phyloP scores from a whole-genome alignment of 2,888 invertebrate species.

The Ellobium chinense region DNA sequence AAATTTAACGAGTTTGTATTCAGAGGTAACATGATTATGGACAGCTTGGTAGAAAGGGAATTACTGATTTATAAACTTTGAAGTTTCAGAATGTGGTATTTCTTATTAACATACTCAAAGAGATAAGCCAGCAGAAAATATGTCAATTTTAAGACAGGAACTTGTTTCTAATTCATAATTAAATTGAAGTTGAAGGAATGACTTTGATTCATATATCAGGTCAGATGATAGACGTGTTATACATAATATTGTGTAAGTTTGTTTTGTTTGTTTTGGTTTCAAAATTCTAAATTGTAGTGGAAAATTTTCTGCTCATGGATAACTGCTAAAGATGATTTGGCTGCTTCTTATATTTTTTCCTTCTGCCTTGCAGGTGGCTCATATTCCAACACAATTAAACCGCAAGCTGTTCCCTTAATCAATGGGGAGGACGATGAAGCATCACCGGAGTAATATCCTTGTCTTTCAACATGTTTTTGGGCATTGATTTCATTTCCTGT shows the following conservation, averaged over 20 bases:
- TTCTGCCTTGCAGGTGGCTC: constrained; percentile 26
- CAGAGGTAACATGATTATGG: too few species aligned
- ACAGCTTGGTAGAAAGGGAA: too few species aligned
- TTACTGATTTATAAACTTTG: too few species aligned
- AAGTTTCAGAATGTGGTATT: too few species aligned
- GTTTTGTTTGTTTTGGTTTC: not conserved
- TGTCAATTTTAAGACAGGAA: too few species aligned
- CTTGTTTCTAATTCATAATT: too few species aligned
- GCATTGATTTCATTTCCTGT: not conserved
- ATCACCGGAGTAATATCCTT: constrained; percentile 8
- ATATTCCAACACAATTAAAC: constrained; percentile 36
- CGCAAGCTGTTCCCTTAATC: constrained; percentile 46
- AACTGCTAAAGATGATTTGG: not conserved
- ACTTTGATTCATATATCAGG: too few species aligned
- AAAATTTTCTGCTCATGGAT: not conserved
- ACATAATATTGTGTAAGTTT: not conserved
- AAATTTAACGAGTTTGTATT: too few species aligned
- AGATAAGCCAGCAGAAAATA: too few species aligned
- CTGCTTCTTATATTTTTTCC: not conserved
- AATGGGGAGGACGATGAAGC: constrained; percentile 21
- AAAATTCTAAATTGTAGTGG: not conserved
- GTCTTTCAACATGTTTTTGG: not conserved
- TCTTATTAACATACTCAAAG: too few species aligned
- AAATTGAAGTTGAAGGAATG: too few species aligned
- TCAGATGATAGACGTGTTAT: too few species aligned